Evolutionary conservation across 2,888 invertebrate species (phyloP).

Genomic region (Melinaea marsaeus): DNA sequence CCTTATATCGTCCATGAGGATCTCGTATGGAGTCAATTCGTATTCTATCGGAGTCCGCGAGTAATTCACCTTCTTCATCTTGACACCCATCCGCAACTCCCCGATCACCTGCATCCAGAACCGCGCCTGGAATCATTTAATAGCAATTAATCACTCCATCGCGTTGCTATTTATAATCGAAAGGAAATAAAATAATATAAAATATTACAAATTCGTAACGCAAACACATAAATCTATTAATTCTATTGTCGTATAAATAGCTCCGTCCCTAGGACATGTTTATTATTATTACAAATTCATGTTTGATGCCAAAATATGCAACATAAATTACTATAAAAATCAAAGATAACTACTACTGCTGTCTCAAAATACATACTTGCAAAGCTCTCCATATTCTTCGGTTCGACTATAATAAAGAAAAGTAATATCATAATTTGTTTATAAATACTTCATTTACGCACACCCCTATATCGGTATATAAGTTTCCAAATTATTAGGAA

Average conservation of each 20-base stretch:
- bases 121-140: conserved; percentile 82
- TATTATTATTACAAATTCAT: conserved; percentile 6
- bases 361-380: conserved; percentile 81
- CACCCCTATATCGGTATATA: neutral
- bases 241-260: conserved; percentile 2
- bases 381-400: conserved; percentile 87
- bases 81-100: conserved; percentile 93
- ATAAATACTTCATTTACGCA: neutral
- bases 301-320: conserved; percentile 7
- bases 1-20: conserved; percentile 96
- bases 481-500: too few relatives aligned
- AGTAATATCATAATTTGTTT: conserved; percentile 7
- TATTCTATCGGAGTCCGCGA: conserved; percentile 90
- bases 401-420: conserved; percentile 77
- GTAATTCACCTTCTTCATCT: conserved; percentile 91
- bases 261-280: neutral
- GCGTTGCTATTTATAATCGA: conserved; percentile 43
- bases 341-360: conserved; percentile 8
- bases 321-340: conserved; percentile 21
- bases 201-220: neutral
- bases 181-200: conserved; percentile 34
- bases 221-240: conserved; percentile 9
- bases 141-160: conserved; percentile 33
- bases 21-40: conserved; percentile 97
- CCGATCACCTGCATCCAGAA: conserved; percentile 97